These are phyloP conservation scores for Thysanoteuthis rhombus DNA, from an alignment of 2,888 invertebrate genomes.

Conservation along the genomic window DNA sequence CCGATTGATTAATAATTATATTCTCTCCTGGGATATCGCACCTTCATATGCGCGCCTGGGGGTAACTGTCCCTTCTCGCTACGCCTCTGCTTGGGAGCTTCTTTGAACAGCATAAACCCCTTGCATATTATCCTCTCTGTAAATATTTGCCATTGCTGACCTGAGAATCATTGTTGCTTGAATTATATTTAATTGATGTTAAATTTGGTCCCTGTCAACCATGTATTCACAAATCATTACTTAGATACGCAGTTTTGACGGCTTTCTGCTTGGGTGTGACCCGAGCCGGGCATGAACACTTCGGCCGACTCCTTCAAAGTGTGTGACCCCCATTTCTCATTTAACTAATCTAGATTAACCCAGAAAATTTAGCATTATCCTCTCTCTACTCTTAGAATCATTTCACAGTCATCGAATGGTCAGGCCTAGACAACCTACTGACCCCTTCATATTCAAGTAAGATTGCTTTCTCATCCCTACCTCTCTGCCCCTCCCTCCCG, in stretches of 20 bases:
- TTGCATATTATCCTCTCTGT: not conserved
- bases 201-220: not conserved
- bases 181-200: not conserved
- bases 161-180: not conserved
- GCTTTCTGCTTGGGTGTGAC: not conserved
- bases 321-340: not conserved
- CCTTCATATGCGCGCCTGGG: no score
- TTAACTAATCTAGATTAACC: not conserved
- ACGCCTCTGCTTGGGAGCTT: not conserved
- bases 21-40: no score
- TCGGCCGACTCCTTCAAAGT: not conserved
- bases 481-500: not conserved
- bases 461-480: not conserved
- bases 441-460: not conserved
- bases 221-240: not conserved
- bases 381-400: not conserved
- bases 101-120: not conserved
- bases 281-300: not conserved
- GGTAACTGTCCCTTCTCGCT: no score
- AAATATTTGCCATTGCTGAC: not conserved
- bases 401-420: not conserved
- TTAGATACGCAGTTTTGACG: not conserved
- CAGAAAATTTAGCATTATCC: not conserved
- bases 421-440: not conserved
- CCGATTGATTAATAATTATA: no score